Conservation (phyloP, 1,140 invertebrate genomes). For the Euglossa dilemma region DNA sequence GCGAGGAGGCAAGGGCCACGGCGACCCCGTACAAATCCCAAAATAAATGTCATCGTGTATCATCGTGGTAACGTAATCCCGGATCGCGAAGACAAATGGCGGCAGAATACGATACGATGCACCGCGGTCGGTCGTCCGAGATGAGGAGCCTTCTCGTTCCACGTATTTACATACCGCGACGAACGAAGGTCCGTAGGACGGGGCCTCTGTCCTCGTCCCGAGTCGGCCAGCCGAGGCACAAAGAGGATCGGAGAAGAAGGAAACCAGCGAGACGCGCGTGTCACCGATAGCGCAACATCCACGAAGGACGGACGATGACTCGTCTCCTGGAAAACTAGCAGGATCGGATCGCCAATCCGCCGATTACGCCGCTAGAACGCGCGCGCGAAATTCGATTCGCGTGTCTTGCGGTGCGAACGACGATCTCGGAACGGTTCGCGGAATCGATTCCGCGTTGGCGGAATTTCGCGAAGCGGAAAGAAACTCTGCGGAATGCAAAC, state of each 20-base stretch:
- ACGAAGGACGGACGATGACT: slow-evolving; percentile 68
- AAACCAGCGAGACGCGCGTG: slow-evolving; percentile 44
- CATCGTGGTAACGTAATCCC: slow-evolving; percentile 72
- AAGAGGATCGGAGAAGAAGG: slow-evolving; percentile 47
- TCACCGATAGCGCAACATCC: slow-evolving; percentile 57
- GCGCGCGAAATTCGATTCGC: too few species aligned
- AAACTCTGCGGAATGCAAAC: too few species aligned
- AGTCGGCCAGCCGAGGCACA: slow-evolving; percentile 10
- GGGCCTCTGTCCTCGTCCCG: slow-evolving; percentile 43
- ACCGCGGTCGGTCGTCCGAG: slow-evolving; percentile 65
- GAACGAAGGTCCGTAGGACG: slow-evolving; percentile 47
- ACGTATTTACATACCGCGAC: slow-evolving; percentile 68
- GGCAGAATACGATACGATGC: slow-evolving; percentile 70
- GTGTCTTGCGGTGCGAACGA: too few species aligned
- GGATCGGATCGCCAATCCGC: slow-evolving; percentile 25
- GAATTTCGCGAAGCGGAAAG: too few species aligned
- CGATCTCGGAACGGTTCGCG: too few species aligned
- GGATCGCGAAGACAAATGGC: slow-evolving; percentile 71
- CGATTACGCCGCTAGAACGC: too few species aligned
- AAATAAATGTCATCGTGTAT: slow-evolving; percentile 73
- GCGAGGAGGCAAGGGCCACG: slow-evolving; percentile 38
- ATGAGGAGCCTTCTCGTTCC: slow-evolving; percentile 62
- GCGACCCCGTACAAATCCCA: slow-evolving; percentile 64
- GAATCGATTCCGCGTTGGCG: too few species aligned
- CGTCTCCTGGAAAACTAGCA: slow-evolving; percentile 48